phyloP scores from a whole-genome alignment of 2,113 vertebrate genomes.

The Scopus umbretta region DNA sequence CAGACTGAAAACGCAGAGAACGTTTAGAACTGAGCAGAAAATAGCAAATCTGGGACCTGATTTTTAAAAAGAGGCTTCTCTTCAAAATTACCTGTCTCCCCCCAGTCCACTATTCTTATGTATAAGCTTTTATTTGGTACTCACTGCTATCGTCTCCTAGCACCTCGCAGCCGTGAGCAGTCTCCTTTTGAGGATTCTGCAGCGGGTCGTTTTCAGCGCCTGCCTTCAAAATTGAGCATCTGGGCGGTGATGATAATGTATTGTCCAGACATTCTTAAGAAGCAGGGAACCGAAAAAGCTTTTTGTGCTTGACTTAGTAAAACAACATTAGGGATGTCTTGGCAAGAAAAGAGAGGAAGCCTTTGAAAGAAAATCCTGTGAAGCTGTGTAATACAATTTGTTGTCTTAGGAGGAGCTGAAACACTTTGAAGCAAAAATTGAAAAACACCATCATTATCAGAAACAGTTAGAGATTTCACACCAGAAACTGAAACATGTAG shows the following conservation, averaged over 20 bases:
- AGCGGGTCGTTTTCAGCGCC: background rate
- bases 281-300: background rate
- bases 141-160: background rate
- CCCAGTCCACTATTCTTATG: background rate
- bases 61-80: background rate
- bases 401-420: conserved; percentile 86
- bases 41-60: background rate
- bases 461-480: conserved; percentile 93
- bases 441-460: conserved; percentile 95
- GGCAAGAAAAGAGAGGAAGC: background rate
- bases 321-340: background rate
- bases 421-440: conserved; percentile 94
- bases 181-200: background rate
- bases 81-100: background rate
- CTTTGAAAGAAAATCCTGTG: background rate
- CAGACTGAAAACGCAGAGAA: background rate
- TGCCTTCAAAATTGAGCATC: background rate
- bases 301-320: background rate
- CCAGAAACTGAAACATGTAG: conserved; percentile 90
- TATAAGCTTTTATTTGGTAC: background rate
- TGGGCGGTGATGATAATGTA: background rate
- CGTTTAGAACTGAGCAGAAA: background rate
- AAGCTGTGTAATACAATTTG: background rate
- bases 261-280: background rate
- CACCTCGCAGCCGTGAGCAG: background rate